These are phyloP conservation scores for Anomalospiza imberbis DNA, from an alignment of 2,797 vertebrate species.

Conservation along the genomic window DNA sequence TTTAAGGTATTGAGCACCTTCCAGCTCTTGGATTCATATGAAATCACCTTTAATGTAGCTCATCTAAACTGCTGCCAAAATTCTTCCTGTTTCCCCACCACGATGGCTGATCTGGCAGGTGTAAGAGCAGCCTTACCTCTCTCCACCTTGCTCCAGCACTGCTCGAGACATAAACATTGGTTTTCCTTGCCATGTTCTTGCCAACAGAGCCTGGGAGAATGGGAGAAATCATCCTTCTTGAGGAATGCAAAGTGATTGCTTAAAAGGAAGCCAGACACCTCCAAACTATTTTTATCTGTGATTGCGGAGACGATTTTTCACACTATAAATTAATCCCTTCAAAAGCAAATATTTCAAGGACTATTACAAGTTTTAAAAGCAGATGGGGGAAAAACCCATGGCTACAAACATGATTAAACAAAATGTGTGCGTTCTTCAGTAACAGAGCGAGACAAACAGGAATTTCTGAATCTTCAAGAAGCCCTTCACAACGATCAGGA, in stretches of 20 bases:
- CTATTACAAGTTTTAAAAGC: background rate
- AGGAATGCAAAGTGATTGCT: background rate
- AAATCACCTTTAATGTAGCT: background rate
- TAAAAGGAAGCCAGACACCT: background rate
- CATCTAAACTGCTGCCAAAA: fast-evolving
- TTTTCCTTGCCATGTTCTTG: slow-evolving; percentile 91
- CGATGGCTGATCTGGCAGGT: background rate
- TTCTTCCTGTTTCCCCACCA: background rate
- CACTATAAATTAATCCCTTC: background rate
- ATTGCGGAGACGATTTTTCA: background rate
- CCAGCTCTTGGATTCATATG: fast-evolving
- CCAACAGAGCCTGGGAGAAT: slow-evolving; percentile 85
- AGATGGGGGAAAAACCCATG: background rate
- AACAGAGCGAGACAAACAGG: background rate
- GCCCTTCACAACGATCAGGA: fast-evolving
- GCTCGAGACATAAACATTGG: slow-evolving; percentile 94
- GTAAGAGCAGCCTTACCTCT: slow-evolving; percentile 81
- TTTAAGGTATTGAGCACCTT: background rate
- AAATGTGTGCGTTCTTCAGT: background rate
- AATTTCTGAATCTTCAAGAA: background rate
- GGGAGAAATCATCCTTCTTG: background rate
- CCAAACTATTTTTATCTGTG: background rate
- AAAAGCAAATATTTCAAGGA: background rate
- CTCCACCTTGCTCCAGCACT: slow-evolving; percentile 92
- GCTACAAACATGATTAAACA: background rate